Conservation (phyloP, 2,888 invertebrate genomes). For the Barypeithes pellucidus region DNA sequence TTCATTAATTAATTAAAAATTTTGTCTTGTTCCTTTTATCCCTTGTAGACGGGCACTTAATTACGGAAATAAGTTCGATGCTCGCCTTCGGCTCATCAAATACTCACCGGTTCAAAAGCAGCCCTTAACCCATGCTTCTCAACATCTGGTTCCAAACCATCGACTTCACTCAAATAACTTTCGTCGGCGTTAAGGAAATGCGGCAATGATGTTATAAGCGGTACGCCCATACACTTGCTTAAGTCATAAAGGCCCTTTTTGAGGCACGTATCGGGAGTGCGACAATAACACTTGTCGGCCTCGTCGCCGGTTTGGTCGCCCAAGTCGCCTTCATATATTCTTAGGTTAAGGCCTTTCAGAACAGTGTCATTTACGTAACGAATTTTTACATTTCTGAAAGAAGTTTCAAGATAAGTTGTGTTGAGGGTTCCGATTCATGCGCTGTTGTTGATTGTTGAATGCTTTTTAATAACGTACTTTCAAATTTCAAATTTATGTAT, state of each 20-base stretch:
- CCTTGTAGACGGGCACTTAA: too few relatives aligned
- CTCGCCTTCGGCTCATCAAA: conserved; percentile 2
- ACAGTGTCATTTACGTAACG: conserved; percentile 75
- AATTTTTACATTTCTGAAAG: conserved; percentile 76
- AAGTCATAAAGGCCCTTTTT: conserved; percentile 83
- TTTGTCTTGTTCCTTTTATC: too few relatives aligned
- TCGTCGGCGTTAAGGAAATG: conserved; percentile 81
- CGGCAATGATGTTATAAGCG: conserved; percentile 84
- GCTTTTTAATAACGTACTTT: too few relatives aligned
- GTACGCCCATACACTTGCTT: conserved; percentile 79
- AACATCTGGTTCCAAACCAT: conserved; percentile 78
- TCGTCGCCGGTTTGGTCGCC: conserved; percentile 78
- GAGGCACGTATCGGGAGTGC: conserved; percentile 77
- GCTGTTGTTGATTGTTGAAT: too few relatives aligned
- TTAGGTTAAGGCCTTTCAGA: conserved; percentile 78
- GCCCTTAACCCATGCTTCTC: conserved; percentile 82
- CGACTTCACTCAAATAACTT: conserved; percentile 69
- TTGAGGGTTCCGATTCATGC: too few relatives aligned
- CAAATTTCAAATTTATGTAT: too few relatives aligned
- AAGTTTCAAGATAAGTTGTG: too few relatives aligned
- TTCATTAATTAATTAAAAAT: too few relatives aligned
- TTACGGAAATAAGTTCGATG: too few relatives aligned
- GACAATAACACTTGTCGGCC: conserved; percentile 74
- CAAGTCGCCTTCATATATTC: conserved; percentile 79
- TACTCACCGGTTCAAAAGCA: conserved; percentile 84